These are phyloP conservation scores for Crotalus viridis DNA, from an alignment of 2,113 vertebrate genomes.

Conservation along the genomic window DNA sequence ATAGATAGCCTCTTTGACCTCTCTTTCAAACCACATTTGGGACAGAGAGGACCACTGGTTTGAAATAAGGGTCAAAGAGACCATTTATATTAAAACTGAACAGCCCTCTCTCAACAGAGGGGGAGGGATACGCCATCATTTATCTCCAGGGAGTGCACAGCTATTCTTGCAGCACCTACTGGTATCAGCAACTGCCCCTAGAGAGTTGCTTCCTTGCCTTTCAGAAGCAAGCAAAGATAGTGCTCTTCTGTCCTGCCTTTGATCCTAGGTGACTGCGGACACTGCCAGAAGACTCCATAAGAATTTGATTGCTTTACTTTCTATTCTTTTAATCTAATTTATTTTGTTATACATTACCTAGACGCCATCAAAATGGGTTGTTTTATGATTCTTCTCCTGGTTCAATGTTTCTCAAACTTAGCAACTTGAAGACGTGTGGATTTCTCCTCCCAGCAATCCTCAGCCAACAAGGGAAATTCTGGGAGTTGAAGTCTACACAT, in stretches of 20 bases:
- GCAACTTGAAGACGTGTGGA: not conserved
- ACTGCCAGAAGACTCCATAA: not conserved
- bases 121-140: no score
- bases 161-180: not conserved
- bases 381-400: no score
- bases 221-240: not conserved
- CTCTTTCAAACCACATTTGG: no score
- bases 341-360: not conserved
- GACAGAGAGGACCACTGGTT: no score
- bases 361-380: not conserved
- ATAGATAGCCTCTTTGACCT: no score
- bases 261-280: not conserved
- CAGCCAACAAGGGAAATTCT: not conserved
- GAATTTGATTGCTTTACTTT: not conserved
- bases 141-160: not conserved
- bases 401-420: not conserved
- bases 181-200: not conserved
- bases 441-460: not conserved
- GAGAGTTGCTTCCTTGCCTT: not conserved
- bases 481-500: not conserved
- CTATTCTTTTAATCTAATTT: not conserved
- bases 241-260: not conserved
- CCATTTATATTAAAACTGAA: no score
- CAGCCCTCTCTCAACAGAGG: no score
- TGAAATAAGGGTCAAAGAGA: no score